These are phyloP conservation scores for Microcebus lehilahytsara DNA, from an alignment of 2,113 vertebrate species.

Conservation along the genomic window DNA sequence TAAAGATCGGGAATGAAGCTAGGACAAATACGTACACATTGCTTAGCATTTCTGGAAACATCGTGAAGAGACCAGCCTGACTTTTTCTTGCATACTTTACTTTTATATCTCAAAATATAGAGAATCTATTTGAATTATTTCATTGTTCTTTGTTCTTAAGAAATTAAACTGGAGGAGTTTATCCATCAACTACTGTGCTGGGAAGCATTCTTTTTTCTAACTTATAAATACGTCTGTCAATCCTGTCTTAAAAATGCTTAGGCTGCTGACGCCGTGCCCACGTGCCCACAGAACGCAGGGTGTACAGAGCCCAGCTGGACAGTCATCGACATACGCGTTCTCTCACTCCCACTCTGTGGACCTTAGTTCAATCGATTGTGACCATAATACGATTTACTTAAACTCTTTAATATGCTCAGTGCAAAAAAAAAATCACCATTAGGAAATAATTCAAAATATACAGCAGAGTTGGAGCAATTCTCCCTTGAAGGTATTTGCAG, in stretches of 20 bases:
- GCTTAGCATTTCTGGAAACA: background rate
- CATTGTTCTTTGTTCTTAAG: background rate
- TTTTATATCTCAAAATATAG: background rate
- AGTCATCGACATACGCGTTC: background rate
- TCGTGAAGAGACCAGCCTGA: background rate
- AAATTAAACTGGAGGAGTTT: background rate
- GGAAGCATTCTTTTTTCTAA: background rate
- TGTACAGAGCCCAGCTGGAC: background rate
- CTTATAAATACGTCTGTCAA: background rate
- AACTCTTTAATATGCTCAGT: background rate
- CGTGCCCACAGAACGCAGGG: background rate
- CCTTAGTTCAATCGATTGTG: background rate
- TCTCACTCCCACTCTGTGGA: background rate
- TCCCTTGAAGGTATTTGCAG: background rate
- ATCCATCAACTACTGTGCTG: background rate
- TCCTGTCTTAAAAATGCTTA: background rate
- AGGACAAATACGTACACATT: rapidly evolving
- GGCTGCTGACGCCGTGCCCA: background rate
- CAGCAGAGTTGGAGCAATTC: background rate
- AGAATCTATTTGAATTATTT: background rate
- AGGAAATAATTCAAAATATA: background rate
- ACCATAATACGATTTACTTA: background rate
- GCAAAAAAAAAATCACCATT: background rate
- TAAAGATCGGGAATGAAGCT: background rate
- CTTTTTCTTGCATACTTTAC: background rate